Percentiles rank a stretch among this genome's conserved stretches.
Conservation (phyloP, 2,797 vertebrate species). For the Falco novaeseelandiae region DNA sequence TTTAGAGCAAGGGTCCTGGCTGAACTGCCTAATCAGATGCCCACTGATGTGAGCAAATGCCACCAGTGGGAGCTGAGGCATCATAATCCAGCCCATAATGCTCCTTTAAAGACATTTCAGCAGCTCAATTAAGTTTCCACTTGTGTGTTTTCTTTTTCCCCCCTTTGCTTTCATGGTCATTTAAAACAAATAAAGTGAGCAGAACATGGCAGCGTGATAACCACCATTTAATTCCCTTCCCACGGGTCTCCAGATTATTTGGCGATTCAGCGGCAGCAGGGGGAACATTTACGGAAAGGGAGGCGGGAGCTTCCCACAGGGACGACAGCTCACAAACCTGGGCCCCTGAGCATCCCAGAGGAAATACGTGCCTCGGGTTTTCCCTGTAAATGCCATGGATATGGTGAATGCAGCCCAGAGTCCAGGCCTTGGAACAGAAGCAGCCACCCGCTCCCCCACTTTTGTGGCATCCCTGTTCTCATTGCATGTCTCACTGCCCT, state of each 20-base stretch:
- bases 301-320: conserved; percentile 42
- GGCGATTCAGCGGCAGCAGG: conserved; percentile 34
- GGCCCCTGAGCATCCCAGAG: not conserved
- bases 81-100: not conserved
- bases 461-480: not conserved
- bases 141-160: conserved; percentile 37
- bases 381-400: not conserved
- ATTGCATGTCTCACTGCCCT: conserved; percentile 6
- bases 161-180: conserved; percentile 44
- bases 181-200: conserved; percentile 62
- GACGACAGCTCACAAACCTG: not conserved
- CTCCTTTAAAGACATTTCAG: conserved; percentile 53
- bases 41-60: conserved; percentile 29
- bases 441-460: not conserved
- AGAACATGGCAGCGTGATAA: conserved; percentile 11
- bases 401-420: not conserved
- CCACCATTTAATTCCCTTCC: conserved; percentile 58
- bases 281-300: not conserved
- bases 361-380: not conserved
- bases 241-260: conserved; percentile 41
- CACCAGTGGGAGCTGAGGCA: conserved; percentile 30
- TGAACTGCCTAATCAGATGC: not conserved
- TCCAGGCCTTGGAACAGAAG: not conserved
- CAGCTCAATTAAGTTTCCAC: conserved; percentile 52
- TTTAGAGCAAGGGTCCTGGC: not conserved